Evolutionary conservation across 1,140 invertebrate species (phyloP).

Genomic region (Drosophila simulans): DNA sequence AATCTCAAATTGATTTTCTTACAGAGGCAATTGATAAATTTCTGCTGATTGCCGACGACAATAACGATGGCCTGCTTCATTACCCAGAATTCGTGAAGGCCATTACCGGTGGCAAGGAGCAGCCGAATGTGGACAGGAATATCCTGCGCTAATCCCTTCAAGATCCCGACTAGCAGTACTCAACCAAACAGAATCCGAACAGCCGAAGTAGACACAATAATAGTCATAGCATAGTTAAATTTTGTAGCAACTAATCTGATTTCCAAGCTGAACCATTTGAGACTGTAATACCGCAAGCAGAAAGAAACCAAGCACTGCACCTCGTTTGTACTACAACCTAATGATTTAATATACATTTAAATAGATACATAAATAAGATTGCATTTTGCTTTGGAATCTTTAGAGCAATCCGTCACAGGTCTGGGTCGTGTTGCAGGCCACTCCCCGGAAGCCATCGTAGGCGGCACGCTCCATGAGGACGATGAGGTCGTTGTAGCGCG

Average conservation of each 20-base stretch:
- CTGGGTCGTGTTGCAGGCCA: slow-evolving; percentile 71
- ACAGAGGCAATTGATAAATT: slow-evolving; percentile 91
- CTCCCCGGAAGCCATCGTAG: slow-evolving; percentile 71
- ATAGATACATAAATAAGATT: slow-evolving; percentile 42
- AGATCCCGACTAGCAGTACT: neutral
- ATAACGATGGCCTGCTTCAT: slow-evolving; percentile 91
- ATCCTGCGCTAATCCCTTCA: slow-evolving; percentile 51
- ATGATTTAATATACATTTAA: slow-evolving; percentile 47
- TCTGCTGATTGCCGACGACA: slow-evolving; percentile 90
- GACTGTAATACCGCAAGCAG: slow-evolving; percentile 62
- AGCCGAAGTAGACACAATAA: slow-evolving; percentile 57
- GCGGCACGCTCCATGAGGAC: slow-evolving; percentile 73
- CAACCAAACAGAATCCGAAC: neutral
- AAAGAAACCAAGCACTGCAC: slow-evolving; percentile 30
- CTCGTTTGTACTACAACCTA: slow-evolving; percentile 62
- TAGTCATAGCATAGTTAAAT: slow-evolving; percentile 65
- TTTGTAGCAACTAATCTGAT: slow-evolving; percentile 52
- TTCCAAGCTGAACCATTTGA: slow-evolving; percentile 51
- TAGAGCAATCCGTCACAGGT: slow-evolving; percentile 62
- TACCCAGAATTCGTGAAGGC: slow-evolving; percentile 90
- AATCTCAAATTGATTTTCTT: slow-evolving; percentile 6
- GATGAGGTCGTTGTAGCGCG: slow-evolving; percentile 74
- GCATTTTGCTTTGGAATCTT: neutral
- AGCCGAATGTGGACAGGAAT: slow-evolving; percentile 53
- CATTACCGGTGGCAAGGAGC: slow-evolving; percentile 70